Evolutionary conservation across 1,140 invertebrate genomes (phyloP).

Genomic region (Pseudomyrmex flavicornis): DNA sequence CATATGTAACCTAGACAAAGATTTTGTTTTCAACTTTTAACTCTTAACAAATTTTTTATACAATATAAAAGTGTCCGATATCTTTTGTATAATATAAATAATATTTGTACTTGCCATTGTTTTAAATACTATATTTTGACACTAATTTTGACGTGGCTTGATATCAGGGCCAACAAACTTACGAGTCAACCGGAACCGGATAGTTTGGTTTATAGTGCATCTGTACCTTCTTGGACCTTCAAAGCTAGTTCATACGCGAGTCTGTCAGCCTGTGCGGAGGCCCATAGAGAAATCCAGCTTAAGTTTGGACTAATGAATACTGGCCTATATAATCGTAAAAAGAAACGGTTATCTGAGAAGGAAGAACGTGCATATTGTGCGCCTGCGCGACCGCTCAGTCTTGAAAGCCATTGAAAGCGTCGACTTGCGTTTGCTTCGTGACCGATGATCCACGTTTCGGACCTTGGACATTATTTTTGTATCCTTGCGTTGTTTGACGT

Average conservation of each 20-base stretch:
- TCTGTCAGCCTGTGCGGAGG: no score
- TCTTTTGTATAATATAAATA: not conserved
- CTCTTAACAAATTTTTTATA: not conserved
- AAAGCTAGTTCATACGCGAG: no score
- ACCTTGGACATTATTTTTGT: not conserved
- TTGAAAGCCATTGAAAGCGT: conserved; percentile 23
- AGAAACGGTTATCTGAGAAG: not conserved
- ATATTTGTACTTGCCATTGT: conserved; percentile 40
- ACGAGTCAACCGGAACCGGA: no score
- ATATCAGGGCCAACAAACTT: not conserved
- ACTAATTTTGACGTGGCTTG: conserved; percentile 20
- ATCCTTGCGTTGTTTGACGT: not conserved
- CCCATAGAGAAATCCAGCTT: no score
- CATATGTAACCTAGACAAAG: no score
- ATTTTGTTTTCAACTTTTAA: not conserved
- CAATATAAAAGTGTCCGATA: not conserved
- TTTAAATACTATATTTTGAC: not conserved
- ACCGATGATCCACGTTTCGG: not conserved
- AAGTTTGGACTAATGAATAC: no score
- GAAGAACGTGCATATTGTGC: not conserved
- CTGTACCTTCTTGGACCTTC: no score
- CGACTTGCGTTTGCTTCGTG: not conserved
- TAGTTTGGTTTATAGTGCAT: no score
- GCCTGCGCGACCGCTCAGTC: not conserved
- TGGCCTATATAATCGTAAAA: no score